Percentiles rank a stretch among this genome's conserved stretches.
Evolutionary conservation across 2,113 vertebrate species (phyloP).

Genomic region (Heterotilapia buettikoferi): DNA sequence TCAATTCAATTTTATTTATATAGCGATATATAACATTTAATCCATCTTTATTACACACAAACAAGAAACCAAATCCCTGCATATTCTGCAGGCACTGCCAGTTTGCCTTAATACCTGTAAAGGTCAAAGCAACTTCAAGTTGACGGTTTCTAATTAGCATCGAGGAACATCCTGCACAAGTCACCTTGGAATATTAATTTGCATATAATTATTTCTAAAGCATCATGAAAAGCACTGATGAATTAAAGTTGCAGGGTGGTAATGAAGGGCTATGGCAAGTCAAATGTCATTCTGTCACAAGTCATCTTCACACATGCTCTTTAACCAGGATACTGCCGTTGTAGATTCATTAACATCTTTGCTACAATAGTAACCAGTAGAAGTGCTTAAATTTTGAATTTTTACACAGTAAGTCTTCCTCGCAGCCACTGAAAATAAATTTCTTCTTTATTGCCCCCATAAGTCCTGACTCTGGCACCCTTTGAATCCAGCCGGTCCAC

Average conservation of each 20-base stretch:
- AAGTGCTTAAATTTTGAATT: neutral
- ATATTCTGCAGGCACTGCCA: neutral
- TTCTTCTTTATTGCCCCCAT: neutral
- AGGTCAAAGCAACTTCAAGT: slow-evolving; percentile 32
- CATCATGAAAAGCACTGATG: neutral
- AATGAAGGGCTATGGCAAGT: neutral
- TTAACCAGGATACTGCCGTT: neutral
- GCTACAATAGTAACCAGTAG: neutral
- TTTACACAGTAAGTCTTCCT: neutral
- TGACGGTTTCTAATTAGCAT: slow-evolving; percentile 41
- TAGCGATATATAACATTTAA: neutral
- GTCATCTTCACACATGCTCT: neutral
- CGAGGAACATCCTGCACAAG: neutral
- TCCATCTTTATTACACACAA: neutral
- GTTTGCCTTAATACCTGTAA: slow-evolving; percentile 34
- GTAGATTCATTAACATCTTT: neutral
- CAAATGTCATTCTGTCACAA: neutral
- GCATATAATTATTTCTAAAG: slow-evolving; percentile 5
- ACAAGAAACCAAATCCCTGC: neutral
- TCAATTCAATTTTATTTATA: too few species aligned
- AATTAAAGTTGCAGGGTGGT: neutral
- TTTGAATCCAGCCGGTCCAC: neutral
- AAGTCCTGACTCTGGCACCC: neutral
- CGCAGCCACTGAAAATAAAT: neutral
- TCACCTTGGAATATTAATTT: slow-evolving; percentile 49